Percentiles rank a stretch among this genome's conserved stretches.
Evolutionary conservation across 1,140 invertebrate species (phyloP).

Genomic region (Lordiphosa clarofinis): DNA sequence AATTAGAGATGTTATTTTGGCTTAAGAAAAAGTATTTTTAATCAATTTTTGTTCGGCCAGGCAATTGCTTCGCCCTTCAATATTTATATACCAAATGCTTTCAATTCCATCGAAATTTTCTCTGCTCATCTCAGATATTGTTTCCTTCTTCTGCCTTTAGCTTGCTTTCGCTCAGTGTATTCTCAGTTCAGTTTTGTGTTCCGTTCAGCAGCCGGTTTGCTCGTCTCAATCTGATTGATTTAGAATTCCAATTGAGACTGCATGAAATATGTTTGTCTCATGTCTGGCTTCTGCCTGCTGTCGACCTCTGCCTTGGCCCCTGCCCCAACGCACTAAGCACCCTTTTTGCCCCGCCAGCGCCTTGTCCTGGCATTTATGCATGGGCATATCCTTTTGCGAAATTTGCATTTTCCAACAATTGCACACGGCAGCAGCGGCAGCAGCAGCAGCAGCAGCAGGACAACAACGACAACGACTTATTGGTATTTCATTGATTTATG

Average conservation of each 20-base stretch:
- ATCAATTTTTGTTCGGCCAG: too few relatives aligned
- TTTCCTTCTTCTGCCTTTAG: not conserved
- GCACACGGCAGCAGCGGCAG: slow-evolving; percentile 55
- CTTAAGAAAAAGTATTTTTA: too few relatives aligned
- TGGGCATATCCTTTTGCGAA: slow-evolving; percentile 73
- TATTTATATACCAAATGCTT: too few relatives aligned
- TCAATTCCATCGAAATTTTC: too few relatives aligned
- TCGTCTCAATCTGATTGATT: slow-evolving; percentile 79
- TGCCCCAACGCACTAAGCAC: not conserved
- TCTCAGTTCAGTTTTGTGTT: slow-evolving; percentile 24
- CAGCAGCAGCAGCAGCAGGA: slow-evolving; percentile 21
- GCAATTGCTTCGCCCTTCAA: too few relatives aligned
- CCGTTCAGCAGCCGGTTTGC: slow-evolving; percentile 26
- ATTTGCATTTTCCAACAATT: slow-evolving; percentile 75
- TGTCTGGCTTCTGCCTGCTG: slow-evolving; percentile 45
- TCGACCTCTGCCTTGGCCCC: slow-evolving; percentile 30
- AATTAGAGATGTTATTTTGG: too few relatives aligned
- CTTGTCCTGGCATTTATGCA: slow-evolving; percentile 57
- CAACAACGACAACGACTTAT: slow-evolving; percentile 67
- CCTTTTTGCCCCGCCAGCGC: slow-evolving; percentile 1
- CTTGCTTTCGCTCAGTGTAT: slow-evolving; percentile 13
- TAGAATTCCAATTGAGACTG: slow-evolving; percentile 79
- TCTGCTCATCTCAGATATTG: too few relatives aligned
- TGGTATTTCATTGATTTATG: slow-evolving; percentile 79
- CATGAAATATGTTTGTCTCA: slow-evolving; percentile 76